Evolutionary conservation across 1,140 invertebrate species (phyloP).

Genomic region (Ylistrum balloti): DNA sequence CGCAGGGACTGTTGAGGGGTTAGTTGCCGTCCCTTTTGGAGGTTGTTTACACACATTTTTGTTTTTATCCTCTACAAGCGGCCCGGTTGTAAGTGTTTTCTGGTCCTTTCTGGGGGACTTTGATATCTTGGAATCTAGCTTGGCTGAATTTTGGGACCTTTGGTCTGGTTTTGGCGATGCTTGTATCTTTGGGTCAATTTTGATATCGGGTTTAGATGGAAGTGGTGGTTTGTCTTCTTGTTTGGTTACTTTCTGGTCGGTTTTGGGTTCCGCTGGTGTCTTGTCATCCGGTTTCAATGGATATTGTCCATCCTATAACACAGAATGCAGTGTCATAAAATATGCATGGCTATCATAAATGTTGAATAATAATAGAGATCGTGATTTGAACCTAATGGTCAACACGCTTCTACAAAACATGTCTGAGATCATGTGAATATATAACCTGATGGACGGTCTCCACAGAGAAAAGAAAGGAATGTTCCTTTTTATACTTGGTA

Average conservation of each 20-base stretch:
- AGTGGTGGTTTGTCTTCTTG: neutral
- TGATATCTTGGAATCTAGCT: neutral
- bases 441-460: too few relatives aligned
- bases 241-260: neutral
- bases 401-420: too few relatives aligned
- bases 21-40: neutral
- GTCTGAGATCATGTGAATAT: too few relatives aligned
- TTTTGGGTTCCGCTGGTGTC: neutral
- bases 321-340: too few relatives aligned
- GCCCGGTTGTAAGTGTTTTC: neutral
- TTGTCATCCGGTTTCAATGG: neutral
- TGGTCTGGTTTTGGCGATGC: neutral
- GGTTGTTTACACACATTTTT: conserved; percentile 8
- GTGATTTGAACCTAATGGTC: too few relatives aligned
- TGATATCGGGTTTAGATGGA: too few relatives aligned
- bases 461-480: too few relatives aligned
- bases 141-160: neutral
- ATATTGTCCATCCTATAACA: too few relatives aligned
- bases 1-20: neutral
- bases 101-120: conserved; percentile 1
- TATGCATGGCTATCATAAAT: too few relatives aligned
- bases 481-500: too few relatives aligned
- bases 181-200: neutral
- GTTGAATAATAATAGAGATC: too few relatives aligned
- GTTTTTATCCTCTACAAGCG: neutral